Evolutionary conservation across 1,140 invertebrate genomes (phyloP).

Genomic region (Tetramorium alpestre): DNA sequence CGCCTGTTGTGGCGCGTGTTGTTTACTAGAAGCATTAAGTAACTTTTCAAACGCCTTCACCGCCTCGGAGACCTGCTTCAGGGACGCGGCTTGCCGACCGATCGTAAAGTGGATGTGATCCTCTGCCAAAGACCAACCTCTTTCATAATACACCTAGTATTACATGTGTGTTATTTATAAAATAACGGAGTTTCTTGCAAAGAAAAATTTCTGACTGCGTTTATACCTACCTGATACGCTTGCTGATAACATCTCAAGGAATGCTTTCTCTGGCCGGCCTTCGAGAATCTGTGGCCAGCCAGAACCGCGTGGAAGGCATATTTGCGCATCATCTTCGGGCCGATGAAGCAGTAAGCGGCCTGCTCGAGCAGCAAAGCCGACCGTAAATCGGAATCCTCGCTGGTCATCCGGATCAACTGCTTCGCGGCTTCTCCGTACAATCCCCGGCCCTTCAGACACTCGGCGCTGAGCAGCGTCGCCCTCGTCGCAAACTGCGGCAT

Average conservation of each 20-base stretch:
- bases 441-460: constrained; percentile 92
- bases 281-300: constrained; percentile 96
- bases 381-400: constrained; percentile 96
- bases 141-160: constrained; percentile 90
- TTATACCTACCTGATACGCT: constrained; percentile 91
- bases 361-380: constrained; percentile 97
- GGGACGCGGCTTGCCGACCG: constrained; percentile 93
- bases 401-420: constrained; percentile 97
- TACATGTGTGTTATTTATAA: not conserved
- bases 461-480: constrained; percentile 94
- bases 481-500: constrained; percentile 96
- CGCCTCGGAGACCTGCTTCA: constrained; percentile 92
- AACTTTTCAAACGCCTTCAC: constrained; percentile 92
- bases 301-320: constrained; percentile 99
- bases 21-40: constrained; percentile 91
- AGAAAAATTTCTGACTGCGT: not conserved
- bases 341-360: constrained; percentile 96
- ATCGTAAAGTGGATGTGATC: constrained; percentile 98
- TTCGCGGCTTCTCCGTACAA: constrained; percentile 95
- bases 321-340: constrained; percentile 93
- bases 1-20: constrained; percentile 92
- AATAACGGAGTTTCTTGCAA: not conserved
- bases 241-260: constrained; percentile 96
- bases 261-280: constrained; percentile 96
- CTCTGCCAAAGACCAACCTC: constrained; percentile 95